Evolutionary conservation across 92 coral and sea anemone species (phyloP).

Genomic region (Galaxea fascicularis): DNA sequence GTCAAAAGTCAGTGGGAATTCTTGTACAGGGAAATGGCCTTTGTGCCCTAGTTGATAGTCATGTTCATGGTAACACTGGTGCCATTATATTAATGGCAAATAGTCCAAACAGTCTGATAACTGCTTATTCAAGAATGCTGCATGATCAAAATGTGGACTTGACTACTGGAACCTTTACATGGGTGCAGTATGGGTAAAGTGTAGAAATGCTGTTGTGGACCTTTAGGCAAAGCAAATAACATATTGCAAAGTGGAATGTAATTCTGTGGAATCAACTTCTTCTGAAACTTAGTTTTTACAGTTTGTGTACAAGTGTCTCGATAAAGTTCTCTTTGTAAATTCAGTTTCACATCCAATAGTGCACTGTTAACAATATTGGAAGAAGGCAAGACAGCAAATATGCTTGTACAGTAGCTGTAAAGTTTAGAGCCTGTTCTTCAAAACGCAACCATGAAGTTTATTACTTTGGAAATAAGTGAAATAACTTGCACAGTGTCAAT

Average conservation of each 20-base stretch:
- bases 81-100: too few species aligned
- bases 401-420: neutral
- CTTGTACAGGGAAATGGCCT: too few species aligned
- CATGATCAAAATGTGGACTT: too few species aligned
- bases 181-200: neutral
- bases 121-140: too few species aligned
- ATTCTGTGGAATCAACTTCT: neutral
- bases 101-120: too few species aligned
- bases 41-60: too few species aligned
- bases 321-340: constrained; percentile 1
- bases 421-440: neutral
- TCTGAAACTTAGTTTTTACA: neutral
- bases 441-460: neutral
- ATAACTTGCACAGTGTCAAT: neutral
- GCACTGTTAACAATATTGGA: neutral
- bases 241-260: neutral
- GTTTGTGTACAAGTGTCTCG: constrained; percentile 4
- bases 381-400: neutral
- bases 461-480: neutral
- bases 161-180: neutral
- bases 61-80: too few species aligned
- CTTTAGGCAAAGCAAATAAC: neutral
- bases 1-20: too few species aligned
- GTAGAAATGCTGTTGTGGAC: neutral
- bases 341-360: neutral